These are phyloP conservation scores for Lithophane semibrunnea DNA, from an alignment of 2,888 invertebrate genomes.

Conservation along the genomic window DNA sequence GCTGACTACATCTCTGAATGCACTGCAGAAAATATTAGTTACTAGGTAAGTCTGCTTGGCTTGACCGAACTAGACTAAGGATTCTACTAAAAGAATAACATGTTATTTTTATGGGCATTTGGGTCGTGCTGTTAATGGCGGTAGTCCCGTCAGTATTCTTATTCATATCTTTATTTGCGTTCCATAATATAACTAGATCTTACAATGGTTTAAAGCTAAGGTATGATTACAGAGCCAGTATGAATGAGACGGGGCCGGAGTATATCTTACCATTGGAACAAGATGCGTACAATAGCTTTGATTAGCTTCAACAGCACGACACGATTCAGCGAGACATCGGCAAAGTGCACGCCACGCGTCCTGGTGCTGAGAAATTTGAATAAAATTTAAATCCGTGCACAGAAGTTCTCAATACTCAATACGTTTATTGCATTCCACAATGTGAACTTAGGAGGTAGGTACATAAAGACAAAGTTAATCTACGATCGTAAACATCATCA, in stretches of 20 bases:
- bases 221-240: no score
- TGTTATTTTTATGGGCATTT: no score
- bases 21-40: slow-evolving; percentile 70
- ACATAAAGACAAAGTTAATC: no score
- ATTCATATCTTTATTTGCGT: no score
- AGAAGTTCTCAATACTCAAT: no score
- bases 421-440: no score
- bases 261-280: slow-evolving; percentile 78
- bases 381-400: neutral
- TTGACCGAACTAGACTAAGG: neutral
- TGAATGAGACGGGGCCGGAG: neutral
- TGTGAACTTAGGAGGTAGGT: no score
- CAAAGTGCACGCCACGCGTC: slow-evolving; percentile 84
- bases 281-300: slow-evolving; percentile 83
- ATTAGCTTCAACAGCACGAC: slow-evolving; percentile 75
- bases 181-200: no score
- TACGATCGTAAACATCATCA: neutral
- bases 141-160: neutral
- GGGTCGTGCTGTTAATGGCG: neutral
- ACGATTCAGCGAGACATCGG: slow-evolving; percentile 79
- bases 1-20: slow-evolving; percentile 75
- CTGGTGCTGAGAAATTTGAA: slow-evolving; percentile 73
- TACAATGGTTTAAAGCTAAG: no score
- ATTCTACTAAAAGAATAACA: no score
- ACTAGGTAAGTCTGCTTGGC: neutral